Evolutionary conservation across 2,888 invertebrate species (phyloP), one percentile per base, ranked within the genome.

Genomic region (Heliconius cydno): DNA sequence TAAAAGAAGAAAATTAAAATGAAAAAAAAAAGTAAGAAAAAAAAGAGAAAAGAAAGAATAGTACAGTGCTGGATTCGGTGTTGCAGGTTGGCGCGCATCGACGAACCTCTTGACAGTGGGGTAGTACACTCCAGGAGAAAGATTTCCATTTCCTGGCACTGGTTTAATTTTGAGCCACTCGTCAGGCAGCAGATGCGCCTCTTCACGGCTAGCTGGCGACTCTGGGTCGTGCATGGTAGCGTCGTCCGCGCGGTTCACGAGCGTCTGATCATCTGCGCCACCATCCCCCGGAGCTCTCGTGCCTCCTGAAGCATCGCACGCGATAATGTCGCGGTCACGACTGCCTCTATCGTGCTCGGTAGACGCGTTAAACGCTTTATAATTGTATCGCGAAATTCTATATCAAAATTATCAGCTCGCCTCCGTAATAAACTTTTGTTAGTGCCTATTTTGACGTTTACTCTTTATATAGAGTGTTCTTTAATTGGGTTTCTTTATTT

Each of bases 261-360:
- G 86, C 86, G 84, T 88, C 88, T 87, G 87, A 86, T 84, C 87
- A 89, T 92, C 87, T 92, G 92, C 88, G 89, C 87, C 87, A 85
- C 85, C 90, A 90, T 90, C 93, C 93, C 93, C 89, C 90, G 89
- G 85, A 78, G 84, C 85, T 87, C 89, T 89, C 90, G 90, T 88
- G 87, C 89, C 92, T 91, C 91, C 94, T 94, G 93, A 91, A 93
- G 94, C 94, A 92, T 91, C 93, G 92, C 90, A 86, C 91, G 92
- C 93, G 94, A 92, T 95, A 95, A 94, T 94, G 92, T 89, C 91
- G 89, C 92, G 90, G 88, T 94, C 94, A 95, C 95, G 94, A 94
- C 92, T 90, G 92, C 88, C 90, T 88, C 88, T 89, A 88, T 89
- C 89, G 88, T 87, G 89, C 90, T 86, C 89, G 88, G 86, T 90